Conservation (phyloP, 2,113 vertebrate species). For the Emydocephalus ijimae region DNA sequence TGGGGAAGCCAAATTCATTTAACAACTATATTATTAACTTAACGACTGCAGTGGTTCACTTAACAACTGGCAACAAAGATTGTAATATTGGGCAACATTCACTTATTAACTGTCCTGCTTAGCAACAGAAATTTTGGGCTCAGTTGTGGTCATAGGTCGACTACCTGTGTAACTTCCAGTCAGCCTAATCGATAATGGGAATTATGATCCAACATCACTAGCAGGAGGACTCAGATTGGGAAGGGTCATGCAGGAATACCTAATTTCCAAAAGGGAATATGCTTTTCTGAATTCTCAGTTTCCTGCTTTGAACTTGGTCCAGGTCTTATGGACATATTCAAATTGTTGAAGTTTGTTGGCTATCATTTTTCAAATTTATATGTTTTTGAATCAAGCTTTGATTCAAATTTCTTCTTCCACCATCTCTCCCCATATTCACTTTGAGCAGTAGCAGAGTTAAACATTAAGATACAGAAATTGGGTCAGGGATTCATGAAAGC, state of each 20-base stretch:
- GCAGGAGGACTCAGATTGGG: background rate
- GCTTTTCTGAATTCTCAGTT: background rate
- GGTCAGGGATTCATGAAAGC: background rate
- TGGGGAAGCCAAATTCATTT: background rate
- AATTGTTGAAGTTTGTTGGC: background rate
- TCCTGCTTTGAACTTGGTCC: background rate
- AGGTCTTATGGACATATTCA: background rate
- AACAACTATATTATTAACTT: too few relatives aligned
- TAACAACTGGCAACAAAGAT: too few relatives aligned
- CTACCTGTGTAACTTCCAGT: background rate
- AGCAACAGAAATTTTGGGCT: too few relatives aligned
- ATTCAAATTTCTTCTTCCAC: background rate
- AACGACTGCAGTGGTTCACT: too few relatives aligned
- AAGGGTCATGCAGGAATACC: background rate
- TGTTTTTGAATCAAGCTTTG: background rate
- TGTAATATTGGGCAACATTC: too few relatives aligned
- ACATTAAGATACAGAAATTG: background rate
- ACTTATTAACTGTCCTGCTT: too few relatives aligned
- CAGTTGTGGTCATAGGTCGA: background rate
- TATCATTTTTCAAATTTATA: background rate
- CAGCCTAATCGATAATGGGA: background rate
- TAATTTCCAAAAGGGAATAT: background rate
- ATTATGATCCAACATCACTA: background rate
- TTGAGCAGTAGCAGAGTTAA: background rate
- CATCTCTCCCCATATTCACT: background rate